Evolutionary conservation across 2,113 vertebrate genomes (phyloP).

Genomic region (Dascyllus trimaculatus): DNA sequence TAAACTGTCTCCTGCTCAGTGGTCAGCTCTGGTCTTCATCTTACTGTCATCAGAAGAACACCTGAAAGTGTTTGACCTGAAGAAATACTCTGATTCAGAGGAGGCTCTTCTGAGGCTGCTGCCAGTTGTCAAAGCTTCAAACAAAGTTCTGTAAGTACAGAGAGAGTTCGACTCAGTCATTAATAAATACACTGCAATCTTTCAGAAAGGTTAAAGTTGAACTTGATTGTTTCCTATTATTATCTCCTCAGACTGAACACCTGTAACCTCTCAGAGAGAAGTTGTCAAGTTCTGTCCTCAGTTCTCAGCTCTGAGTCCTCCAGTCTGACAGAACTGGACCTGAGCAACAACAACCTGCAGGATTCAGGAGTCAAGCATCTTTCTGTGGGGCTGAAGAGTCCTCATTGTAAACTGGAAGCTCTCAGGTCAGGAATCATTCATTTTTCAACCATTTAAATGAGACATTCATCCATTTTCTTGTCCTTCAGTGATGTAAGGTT

Average conservation of each 20-base stretch:
- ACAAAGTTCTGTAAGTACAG: constrained; percentile 37
- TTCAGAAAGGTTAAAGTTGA: no score
- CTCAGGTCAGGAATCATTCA: constrained; percentile 30
- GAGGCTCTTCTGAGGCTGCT: constrained; percentile 55
- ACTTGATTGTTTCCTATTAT: neutral
- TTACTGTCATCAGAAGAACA: no score
- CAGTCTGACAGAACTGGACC: no score
- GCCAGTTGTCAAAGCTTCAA: constrained; percentile 54
- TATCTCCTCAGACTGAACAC: neutral
- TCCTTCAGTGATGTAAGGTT: no score
- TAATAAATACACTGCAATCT: neutral
- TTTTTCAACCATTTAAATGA: no score
- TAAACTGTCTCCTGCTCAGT: constrained; percentile 25
- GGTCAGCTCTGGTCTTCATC: constrained; percentile 44
- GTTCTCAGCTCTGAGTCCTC: no score
- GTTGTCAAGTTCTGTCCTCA: constrained; percentile 36
- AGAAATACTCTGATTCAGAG: constrained; percentile 37
- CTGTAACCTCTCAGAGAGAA: constrained; percentile 26
- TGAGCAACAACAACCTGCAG: no score
- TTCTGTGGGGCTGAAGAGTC: constrained; percentile 2
- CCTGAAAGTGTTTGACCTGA: no score
- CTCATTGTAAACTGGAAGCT: constrained; percentile 23
- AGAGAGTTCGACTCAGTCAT: no score
- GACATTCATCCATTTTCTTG: no score
- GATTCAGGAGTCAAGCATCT: constrained; percentile 6